Evolutionary conservation across 2,888 invertebrate species (phyloP), one percentile per base, ranked within the genome.

Genomic region (Lasioglossum pauxillum): DNA sequence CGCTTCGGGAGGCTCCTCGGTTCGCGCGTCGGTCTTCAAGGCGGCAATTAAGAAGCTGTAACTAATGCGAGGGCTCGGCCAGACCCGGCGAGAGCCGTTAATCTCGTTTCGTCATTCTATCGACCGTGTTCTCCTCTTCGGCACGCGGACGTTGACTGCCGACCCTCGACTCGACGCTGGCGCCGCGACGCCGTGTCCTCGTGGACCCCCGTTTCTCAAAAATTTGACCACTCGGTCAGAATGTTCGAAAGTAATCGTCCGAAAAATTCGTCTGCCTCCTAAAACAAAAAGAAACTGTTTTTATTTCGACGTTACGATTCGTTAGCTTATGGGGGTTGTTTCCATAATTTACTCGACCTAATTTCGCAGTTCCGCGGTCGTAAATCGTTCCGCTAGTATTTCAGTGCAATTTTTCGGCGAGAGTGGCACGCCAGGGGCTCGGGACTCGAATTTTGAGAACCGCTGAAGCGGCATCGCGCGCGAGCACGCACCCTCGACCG

Each of bases 31-130:
- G 87, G 85, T 87, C 77, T 89, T 89, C 88, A 82, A 90, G 89
- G 49, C 73, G 74, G 80, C 84, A 89, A 90, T 90, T 90, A 90
- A 90, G 86, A 90, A 88, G 81, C 87, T 85, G 85, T 83, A 88
- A 90, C 81, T 85, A 87, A 87, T 84, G 83, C 85, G 82, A 27
- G 72, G n/a, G 82, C 85, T 46, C n/a, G 38, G 75, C 71, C 41
- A 75, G 75, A 75, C 82, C 72, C 67, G 74, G 79, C 84, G 82
- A 60, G 81, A 83, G 81, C 84, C 85, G 88, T 90, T 90, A 90
- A 90, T 90, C 89, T 89, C 87, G 82, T 90, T 90, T 90, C 87
- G 83, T 72, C 88, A 78, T 81, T 83, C 74, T 82, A 90, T 90
- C 90, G 90, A 90, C 82, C 90, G 81, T 80, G 74, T 53, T 87